A percentile compares a stretch with the other conserved stretches of the same genome.
Conservation (phyloP, 2,888 invertebrate genomes). For the Coenonympha arcania region DNA sequence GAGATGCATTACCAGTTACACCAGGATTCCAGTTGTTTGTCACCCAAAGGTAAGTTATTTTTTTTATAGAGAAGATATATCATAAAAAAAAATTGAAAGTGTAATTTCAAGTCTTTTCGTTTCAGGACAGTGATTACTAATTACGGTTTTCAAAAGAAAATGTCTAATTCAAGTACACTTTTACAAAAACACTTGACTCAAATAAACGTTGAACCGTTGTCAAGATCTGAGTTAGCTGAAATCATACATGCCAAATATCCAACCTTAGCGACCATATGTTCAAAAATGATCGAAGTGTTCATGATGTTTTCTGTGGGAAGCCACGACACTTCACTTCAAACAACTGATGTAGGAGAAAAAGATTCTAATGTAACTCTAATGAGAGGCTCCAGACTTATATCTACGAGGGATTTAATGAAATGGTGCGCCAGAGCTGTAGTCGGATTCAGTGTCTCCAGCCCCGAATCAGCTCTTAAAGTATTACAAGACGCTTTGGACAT, state of each 20-base stretch:
- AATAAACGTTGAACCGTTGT: constrained; percentile 86
- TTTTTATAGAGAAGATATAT: too few species aligned
- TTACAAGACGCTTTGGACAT: constrained; percentile 93
- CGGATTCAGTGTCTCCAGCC: constrained; percentile 82
- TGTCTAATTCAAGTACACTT: constrained; percentile 78
- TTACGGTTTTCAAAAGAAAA: constrained; percentile 76
- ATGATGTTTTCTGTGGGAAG: constrained; percentile 83
- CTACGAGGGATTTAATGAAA: constrained; percentile 92
- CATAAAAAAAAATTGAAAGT: too few species aligned
- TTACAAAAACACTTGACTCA: constrained; percentile 88
- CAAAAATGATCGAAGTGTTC: constrained; percentile 87
- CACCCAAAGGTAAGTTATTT: constrained; percentile 79
- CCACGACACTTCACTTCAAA: constrained; percentile 69
- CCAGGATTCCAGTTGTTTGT: constrained; percentile 95
- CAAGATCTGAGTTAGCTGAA: constrained; percentile 80
- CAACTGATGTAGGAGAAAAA: constrained; percentile 45
- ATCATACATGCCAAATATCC: constrained; percentile 82
- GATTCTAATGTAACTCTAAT: constrained; percentile 42
- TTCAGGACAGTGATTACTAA: constrained; percentile 74
- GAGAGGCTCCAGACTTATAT: constrained; percentile 78
- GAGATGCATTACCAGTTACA: constrained; percentile 84
- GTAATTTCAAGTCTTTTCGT: background rate
- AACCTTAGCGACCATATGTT: constrained; percentile 79
- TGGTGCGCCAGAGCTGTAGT: constrained; percentile 87
- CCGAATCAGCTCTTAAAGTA: constrained; percentile 78